These are phyloP conservation scores for Leptogaster cylindrica DNA, from an alignment of 2,888 invertebrate genomes.

Conservation along the genomic window DNA sequence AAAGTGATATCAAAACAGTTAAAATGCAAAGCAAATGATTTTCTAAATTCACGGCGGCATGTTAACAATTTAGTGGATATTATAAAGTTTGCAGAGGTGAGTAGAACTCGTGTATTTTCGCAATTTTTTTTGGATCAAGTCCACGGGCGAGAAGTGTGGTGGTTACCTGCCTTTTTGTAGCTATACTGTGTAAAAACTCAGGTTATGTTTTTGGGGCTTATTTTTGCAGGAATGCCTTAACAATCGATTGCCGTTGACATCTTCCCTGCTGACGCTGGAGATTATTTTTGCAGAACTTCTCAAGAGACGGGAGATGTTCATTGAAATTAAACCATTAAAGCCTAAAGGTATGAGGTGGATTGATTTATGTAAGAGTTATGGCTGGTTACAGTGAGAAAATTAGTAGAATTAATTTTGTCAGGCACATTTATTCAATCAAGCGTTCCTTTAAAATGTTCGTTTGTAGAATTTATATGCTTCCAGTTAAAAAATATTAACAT, in stretches of 20 bases:
- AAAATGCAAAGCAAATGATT: constrained; percentile 73
- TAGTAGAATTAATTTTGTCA: too few relatives aligned
- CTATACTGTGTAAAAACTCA: too few relatives aligned
- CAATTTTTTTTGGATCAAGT: constrained; percentile 20
- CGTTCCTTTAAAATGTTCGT: too few relatives aligned
- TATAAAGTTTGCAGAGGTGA: constrained; percentile 72
- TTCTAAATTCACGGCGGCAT: constrained; percentile 70
- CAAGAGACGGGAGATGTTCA: constrained; percentile 70
- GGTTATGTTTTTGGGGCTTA: constrained; percentile 31
- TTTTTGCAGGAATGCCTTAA: constrained; percentile 51
- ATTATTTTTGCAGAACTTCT: constrained; percentile 74
- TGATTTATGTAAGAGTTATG: too few relatives aligned
- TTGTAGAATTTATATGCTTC: too few relatives aligned
- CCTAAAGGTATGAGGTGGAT: constrained; percentile 61
- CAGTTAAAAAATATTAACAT: too few relatives aligned
- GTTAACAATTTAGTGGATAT: constrained; percentile 73
- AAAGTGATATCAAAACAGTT: constrained; percentile 72
- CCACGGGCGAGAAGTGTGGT: too few relatives aligned
- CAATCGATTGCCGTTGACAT: constrained; percentile 61
- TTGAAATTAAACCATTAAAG: constrained; percentile 68
- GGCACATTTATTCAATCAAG: too few relatives aligned
- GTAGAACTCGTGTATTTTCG: constrained; percentile 51
- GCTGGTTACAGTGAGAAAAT: too few relatives aligned
- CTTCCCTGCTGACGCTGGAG: constrained; percentile 73
- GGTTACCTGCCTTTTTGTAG: too few relatives aligned